Evolutionary conservation across 2,797 vertebrate species (phyloP).

Genomic region (Peromyscus eremicus): DNA sequence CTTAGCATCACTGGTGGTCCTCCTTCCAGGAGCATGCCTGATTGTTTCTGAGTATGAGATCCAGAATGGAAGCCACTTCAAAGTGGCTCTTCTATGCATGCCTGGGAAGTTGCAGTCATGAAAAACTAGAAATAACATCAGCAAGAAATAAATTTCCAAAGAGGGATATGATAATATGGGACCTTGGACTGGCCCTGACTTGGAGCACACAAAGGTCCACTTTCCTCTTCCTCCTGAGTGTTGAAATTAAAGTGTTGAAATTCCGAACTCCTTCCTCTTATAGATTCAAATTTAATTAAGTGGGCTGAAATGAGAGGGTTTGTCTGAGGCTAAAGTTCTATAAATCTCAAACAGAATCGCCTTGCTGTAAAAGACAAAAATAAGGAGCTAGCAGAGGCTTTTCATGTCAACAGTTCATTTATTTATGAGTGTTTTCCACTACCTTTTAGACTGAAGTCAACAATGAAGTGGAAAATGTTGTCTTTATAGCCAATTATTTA

Average conservation of each 20-base stretch:
- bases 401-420: neutral
- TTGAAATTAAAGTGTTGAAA: neutral
- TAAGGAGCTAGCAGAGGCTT: neutral
- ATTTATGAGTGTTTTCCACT: neutral
- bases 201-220: neutral
- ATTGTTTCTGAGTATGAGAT: neutral
- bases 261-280: neutral
- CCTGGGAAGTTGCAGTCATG: neutral
- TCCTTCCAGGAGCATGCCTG: neutral
- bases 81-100: neutral
- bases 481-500: neutral
- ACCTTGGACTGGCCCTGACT: neutral
- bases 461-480: neutral
- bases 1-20: neutral
- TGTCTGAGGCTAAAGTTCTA: neutral
- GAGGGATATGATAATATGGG: neutral
- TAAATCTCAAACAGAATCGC: conserved; percentile 2
- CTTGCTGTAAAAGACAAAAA: conserved; percentile 42
- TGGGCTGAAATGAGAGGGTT: neutral
- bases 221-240: neutral
- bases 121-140: neutral
- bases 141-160: conserved; percentile 10
- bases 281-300: neutral
- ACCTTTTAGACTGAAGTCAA: neutral
- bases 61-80: neutral